Conservation (phyloP, 1,140 invertebrate species). For the Pectinophora gossypiella region DNA sequence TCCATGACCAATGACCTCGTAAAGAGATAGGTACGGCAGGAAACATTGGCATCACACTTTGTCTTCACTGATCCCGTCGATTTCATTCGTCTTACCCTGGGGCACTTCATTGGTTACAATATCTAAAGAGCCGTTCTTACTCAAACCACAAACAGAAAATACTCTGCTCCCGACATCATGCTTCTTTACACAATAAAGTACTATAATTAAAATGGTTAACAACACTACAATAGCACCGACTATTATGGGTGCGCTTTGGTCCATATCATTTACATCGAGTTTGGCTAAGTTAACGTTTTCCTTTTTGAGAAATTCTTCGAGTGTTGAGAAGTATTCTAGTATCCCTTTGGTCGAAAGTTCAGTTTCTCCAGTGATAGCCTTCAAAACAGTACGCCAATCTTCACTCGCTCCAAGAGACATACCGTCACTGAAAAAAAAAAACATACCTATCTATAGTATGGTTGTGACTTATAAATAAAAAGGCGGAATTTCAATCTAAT, state of each 20-base stretch:
- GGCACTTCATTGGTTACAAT: constrained; percentile 54
- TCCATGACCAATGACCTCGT: too few relatives aligned
- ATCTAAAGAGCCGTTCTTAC: constrained; percentile 65
- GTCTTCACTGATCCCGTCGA: constrained; percentile 46
- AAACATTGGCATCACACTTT: constrained; percentile 40
- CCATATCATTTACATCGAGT: constrained; percentile 36
- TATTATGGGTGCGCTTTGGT: constrained; percentile 51
- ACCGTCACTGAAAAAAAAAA: constrained; percentile 67
- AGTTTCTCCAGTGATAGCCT: constrained; percentile 76
- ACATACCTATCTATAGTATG: too few relatives aligned
- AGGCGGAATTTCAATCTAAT: too few relatives aligned
- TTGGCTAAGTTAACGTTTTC: constrained; percentile 39
- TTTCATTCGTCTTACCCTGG: constrained; percentile 41
- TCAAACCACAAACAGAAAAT: constrained; percentile 49
- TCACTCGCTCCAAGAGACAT: constrained; percentile 78
- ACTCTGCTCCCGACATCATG: constrained; percentile 36
- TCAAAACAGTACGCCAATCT: constrained; percentile 79
- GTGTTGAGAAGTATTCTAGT: constrained; percentile 64
- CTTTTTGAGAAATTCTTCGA: constrained; percentile 48
- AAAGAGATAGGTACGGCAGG: too few relatives aligned
- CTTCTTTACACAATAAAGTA: constrained; percentile 58
- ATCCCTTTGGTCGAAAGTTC: constrained; percentile 72
- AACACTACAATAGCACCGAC: constrained; percentile 49
- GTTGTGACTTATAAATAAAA: too few relatives aligned
- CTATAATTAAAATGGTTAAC: constrained; percentile 46